phyloP scores from a whole-genome alignment of 1,140 invertebrate genomes.

The Liolophura sinensis region DNA sequence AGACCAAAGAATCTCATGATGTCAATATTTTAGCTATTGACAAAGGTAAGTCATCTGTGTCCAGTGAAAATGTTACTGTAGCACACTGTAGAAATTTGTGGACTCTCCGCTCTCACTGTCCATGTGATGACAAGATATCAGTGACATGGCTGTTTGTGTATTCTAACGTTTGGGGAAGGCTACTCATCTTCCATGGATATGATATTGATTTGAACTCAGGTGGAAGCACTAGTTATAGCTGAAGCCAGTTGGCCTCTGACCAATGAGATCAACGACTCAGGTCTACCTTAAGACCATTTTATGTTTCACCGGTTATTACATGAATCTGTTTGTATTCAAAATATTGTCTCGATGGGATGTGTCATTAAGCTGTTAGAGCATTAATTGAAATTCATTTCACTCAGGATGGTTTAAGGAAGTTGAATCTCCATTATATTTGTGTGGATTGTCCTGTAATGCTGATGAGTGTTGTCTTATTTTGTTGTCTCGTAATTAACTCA shows the following conservation, averaged over 20 bases:
- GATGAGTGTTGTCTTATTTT: not conserved
- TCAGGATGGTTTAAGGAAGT: not conserved
- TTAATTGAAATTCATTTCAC: not conserved
- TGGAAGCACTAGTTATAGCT: too few relatives aligned
- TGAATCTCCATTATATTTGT: not conserved
- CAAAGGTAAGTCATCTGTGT: conserved; percentile 71
- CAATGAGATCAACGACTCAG: too few relatives aligned
- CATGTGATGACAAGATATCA: too few relatives aligned
- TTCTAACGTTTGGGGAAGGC: too few relatives aligned
- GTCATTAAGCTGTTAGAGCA: not conserved
- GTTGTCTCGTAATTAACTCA: not conserved
- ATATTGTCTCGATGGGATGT: not conserved
- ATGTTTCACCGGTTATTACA: not conserved
- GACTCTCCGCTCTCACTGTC: too few relatives aligned
- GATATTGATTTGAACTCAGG: too few relatives aligned
- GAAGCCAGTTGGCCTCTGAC: too few relatives aligned
- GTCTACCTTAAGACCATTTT: not conserved
- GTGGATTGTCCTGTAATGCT: not conserved
- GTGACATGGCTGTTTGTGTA: too few relatives aligned
- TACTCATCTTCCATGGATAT: too few relatives aligned
- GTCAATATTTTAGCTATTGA: conserved; percentile 95
- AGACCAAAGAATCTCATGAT: conserved; percentile 76
- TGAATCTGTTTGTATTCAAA: not conserved
- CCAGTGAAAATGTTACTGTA: too few relatives aligned
- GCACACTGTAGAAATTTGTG: too few relatives aligned